Evolutionary conservation across 2,797 vertebrate species (phyloP), one percentile per base, ranked within the genome.

Genomic region (Enoplosus armatus): DNA sequence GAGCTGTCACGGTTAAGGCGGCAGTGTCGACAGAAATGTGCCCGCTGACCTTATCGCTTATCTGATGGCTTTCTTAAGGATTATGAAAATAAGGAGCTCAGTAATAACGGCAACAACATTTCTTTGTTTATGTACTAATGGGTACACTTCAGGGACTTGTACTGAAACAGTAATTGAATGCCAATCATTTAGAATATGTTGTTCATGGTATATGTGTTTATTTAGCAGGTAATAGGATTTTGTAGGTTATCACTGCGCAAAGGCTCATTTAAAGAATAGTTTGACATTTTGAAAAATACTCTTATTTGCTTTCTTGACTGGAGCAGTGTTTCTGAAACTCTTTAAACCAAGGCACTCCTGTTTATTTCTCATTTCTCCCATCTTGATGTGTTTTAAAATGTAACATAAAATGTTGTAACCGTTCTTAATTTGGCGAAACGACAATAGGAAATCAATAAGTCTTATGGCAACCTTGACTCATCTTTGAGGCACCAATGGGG

Each of bases 1-100:
- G 16, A 76, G 70, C 86, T 86, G 87, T 91, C 87, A 86, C 4
- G 0, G 58, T 79, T 66, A 71, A 82, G 62, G 55, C 11, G 11
- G 51, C 77, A 26, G 58, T 53, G 33, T 48, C 5, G 15, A 73
- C 58, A 59, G 80, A 85, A 77, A 77, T 73, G 68, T 56, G 12
- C 22, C 63, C 2, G 5, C 31, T 80, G 72, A 80, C 73, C 71
- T 83, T 84, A 63, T 65, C 22, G 2, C 62, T 60, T 72, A 65
- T 58, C 27, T 63, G 59, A 77, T 37, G 27, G 56, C 53, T 83
- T 82, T 83, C 51, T 74, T 11, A 14, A 59, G 60, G 22, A 45
- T 77, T 70, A 83, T 66, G 35, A 79, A 77, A 83, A 70, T 29
- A 45, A 55, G 51, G 10, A 77, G 51, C 50, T 50, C 31, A 55